Conservation (phyloP, 2,888 invertebrate species). For the Adineta ricciae region DNA sequence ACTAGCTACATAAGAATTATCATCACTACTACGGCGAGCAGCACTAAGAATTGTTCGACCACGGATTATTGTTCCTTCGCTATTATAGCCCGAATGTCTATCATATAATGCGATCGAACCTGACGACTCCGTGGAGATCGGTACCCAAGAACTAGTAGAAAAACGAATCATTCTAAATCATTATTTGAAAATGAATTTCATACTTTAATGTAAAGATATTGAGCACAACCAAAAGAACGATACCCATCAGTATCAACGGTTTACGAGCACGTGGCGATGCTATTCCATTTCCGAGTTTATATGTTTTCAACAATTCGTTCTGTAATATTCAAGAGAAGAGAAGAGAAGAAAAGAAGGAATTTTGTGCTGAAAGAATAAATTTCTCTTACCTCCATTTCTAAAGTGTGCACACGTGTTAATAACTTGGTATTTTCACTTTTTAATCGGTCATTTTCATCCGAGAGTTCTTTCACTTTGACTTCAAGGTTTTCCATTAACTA, state of each 20-base stretch:
- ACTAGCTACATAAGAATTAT: not conserved
- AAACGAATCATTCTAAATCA: too few species aligned
- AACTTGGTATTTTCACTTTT: conserved; percentile 28
- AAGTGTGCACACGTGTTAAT: conserved; percentile 7
- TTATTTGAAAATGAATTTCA: too few species aligned
- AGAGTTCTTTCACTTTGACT: conserved; percentile 23
- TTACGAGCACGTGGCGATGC: not conserved
- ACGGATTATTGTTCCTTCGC: not conserved
- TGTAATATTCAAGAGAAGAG: too few species aligned
- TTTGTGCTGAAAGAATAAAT: not conserved
- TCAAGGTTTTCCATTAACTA: conserved; percentile 33
- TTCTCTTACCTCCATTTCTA: conserved; percentile 25
- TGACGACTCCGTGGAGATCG: not conserved
- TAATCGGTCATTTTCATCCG: conserved; percentile 26
- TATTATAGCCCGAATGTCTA: not conserved
- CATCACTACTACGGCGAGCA: not conserved
- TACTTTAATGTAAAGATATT: conserved; percentile 1
- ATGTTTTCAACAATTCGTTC: not conserved
- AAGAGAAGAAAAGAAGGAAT: not conserved
- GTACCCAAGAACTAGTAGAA: not conserved
- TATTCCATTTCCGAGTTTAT: not conserved
- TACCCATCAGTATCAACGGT: not conserved
- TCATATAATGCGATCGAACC: not conserved
- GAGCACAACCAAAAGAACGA: not conserved
- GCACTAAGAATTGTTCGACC: conserved; percentile 8